Evolutionary conservation across 1,140 invertebrate species (phyloP).

Genomic region (Schmidtea mediterranea): DNA sequence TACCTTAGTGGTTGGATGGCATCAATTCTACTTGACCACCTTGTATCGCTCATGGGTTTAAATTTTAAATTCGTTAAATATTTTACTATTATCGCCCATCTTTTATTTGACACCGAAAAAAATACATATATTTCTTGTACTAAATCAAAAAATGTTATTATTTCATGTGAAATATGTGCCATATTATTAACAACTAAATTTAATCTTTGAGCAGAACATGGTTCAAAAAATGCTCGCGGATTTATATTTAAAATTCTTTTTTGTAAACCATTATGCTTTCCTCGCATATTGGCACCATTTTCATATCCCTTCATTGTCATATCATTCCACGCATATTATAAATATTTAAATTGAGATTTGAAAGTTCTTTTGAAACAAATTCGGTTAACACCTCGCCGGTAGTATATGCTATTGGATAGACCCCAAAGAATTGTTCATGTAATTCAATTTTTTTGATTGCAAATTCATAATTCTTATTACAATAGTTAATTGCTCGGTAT

Average conservation of each 20-base stretch:
- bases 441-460: too few species aligned
- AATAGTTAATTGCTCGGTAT: too few species aligned
- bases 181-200: neutral
- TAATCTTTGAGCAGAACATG: conserved; percentile 3
- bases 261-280: conserved; percentile 3
- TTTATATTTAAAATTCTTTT: conserved; percentile 2
- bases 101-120: conserved; percentile 1
- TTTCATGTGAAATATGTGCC: neutral
- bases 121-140: conserved; percentile 3
- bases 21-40: neutral
- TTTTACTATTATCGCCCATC: neutral
- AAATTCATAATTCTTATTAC: too few species aligned
- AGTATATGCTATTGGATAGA: too few species aligned
- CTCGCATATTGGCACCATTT: too few species aligned
- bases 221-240: conserved; percentile 3
- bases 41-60: too few species aligned
- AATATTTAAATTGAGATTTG: too few species aligned
- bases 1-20: neutral
- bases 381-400: too few species aligned
- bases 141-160: neutral
- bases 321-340: neutral
- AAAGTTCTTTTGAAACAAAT: too few species aligned
- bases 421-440: too few species aligned
- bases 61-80: too few species aligned
- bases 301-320: neutral